Conservation (phyloP, 2,888 invertebrate species). For the Ormyrus thymus region DNA sequence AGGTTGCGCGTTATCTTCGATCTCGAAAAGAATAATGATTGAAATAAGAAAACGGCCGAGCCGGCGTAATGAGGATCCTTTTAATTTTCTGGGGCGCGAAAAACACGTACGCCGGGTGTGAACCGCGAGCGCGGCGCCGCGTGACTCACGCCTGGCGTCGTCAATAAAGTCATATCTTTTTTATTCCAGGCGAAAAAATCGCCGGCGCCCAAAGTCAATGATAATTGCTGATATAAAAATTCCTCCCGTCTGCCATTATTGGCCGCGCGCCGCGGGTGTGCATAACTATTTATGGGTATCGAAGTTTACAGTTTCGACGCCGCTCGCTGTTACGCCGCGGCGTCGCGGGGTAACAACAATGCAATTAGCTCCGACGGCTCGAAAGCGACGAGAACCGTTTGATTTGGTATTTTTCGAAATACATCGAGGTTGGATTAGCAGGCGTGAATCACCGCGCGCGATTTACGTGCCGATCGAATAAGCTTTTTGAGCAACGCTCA, state of each 20-base stretch:
- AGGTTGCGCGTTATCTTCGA: too few species aligned
- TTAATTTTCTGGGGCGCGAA: conserved; percentile 8
- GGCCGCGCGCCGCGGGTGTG: background rate
- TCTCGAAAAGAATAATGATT: background rate
- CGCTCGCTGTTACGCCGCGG: conserved; percentile 3
- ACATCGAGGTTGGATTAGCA: too few species aligned
- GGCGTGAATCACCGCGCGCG: too few species aligned
- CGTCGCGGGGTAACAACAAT: conserved; percentile 17
- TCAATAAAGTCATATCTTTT: conserved; percentile 43
- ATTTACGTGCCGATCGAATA: too few species aligned
- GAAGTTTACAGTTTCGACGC: conserved; percentile 36
- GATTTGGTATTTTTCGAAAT: too few species aligned
- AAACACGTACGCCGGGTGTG: background rate
- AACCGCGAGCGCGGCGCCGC: conserved; percentile 9
- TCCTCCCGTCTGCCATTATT: conserved; percentile 18
- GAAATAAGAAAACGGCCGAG: conserved; percentile 5
- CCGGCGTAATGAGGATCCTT: background rate
- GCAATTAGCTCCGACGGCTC: conserved; percentile 15
- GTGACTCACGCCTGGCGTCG: conserved; percentile 35
- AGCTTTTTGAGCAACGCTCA: too few species aligned
- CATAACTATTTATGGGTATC: conserved; percentile 47
- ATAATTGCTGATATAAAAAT: conserved; percentile 37
- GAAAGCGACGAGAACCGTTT: too few species aligned
- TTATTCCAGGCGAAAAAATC: conserved; percentile 34
- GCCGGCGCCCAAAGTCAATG: conserved; percentile 22